Conservation (phyloP, 2,888 invertebrate species). For the Margaritifera margaritifera region DNA sequence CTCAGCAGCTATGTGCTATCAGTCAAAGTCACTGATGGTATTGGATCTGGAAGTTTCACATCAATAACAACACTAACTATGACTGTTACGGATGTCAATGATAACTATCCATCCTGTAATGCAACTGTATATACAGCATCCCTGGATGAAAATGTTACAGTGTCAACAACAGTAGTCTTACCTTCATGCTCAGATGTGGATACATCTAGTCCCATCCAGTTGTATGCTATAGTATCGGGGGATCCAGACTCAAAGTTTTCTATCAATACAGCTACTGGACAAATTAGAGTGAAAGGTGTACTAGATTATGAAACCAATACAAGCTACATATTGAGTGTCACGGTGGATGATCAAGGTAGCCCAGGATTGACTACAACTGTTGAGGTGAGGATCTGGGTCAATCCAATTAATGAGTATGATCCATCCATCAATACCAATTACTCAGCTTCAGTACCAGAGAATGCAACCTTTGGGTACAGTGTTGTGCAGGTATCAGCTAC, state of each 20-base stretch:
- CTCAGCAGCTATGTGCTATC: slow-evolving; percentile 37
- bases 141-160: slow-evolving; percentile 23
- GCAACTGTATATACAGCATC: slow-evolving; percentile 25
- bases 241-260: slow-evolving; percentile 35
- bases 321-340: slow-evolving; percentile 35
- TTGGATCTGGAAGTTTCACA: slow-evolving; percentile 28
- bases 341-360: slow-evolving; percentile 45
- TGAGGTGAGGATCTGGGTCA: slow-evolving; percentile 25
- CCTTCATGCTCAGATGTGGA: slow-evolving; percentile 24
- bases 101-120: slow-evolving; percentile 50
- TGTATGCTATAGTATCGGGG: slow-evolving; percentile 27
- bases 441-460: slow-evolving; percentile 40
- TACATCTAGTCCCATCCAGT: slow-evolving; percentile 24
- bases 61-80: slow-evolving; percentile 45
- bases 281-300: slow-evolving; percentile 24
- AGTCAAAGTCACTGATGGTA: slow-evolving; percentile 46
- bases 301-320: slow-evolving; percentile 55
- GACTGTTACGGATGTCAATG: slow-evolving; percentile 51
- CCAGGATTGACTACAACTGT: slow-evolving; percentile 26
- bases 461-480: slow-evolving; percentile 21
- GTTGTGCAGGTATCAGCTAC: slow-evolving; percentile 32
- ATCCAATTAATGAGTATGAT: slow-evolving; percentile 48
- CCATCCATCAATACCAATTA: slow-evolving; percentile 17
- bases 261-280: slow-evolving; percentile 37
- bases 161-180: slow-evolving; percentile 29